Percentiles rank a stretch among this genome's conserved stretches.
Evolutionary conservation across 2,113 vertebrate species (phyloP).

Genomic region (Stegastes partitus): DNA sequence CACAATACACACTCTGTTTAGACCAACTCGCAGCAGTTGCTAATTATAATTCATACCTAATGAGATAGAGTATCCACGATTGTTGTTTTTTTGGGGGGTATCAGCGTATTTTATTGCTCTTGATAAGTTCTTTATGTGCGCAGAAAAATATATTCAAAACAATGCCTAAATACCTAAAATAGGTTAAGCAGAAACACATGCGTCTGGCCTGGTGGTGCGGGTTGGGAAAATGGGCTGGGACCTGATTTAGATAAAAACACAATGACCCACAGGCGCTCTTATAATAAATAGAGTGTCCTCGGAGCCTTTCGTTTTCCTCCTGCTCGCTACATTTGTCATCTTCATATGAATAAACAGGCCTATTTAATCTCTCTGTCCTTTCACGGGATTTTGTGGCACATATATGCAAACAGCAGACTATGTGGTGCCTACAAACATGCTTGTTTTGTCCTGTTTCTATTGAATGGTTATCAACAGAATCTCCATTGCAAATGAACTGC

Average conservation of each 20-base stretch:
- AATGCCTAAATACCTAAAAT: slow-evolving; percentile 57
- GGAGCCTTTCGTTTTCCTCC: slow-evolving; percentile 69
- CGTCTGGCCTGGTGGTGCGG: slow-evolving; percentile 58
- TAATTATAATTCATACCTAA: slow-evolving; percentile 42
- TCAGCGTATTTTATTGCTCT: slow-evolving; percentile 21
- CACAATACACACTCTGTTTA: slow-evolving; percentile 24
- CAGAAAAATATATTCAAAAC: slow-evolving; percentile 54
- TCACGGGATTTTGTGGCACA: slow-evolving; percentile 51
- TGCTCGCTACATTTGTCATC: slow-evolving; percentile 81
- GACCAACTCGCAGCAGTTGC: slow-evolving; percentile 21
- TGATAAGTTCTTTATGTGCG: slow-evolving; percentile 39
- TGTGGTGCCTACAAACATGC: slow-evolving; percentile 58
- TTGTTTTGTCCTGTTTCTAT: slow-evolving; percentile 60
- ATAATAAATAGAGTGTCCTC: slow-evolving; percentile 82
- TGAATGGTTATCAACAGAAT: slow-evolving; percentile 69
- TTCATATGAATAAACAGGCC: slow-evolving; percentile 84
- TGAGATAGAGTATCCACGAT: slow-evolving; percentile 12
- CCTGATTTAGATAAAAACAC: slow-evolving; percentile 82
- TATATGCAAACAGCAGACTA: slow-evolving; percentile 43
- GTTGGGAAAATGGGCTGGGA: slow-evolving; percentile 71
- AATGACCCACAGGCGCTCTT: slow-evolving; percentile 77
- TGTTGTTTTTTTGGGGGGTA: slow-evolving; percentile 1
- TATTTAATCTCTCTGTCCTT: slow-evolving; percentile 81
- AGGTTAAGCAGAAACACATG: slow-evolving; percentile 71
- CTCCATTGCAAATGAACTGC: slow-evolving; percentile 73